Base-by-base conservation (phyloP, 2,888 invertebrate genomes). In the Tolmerus cingulatus region DNA sequence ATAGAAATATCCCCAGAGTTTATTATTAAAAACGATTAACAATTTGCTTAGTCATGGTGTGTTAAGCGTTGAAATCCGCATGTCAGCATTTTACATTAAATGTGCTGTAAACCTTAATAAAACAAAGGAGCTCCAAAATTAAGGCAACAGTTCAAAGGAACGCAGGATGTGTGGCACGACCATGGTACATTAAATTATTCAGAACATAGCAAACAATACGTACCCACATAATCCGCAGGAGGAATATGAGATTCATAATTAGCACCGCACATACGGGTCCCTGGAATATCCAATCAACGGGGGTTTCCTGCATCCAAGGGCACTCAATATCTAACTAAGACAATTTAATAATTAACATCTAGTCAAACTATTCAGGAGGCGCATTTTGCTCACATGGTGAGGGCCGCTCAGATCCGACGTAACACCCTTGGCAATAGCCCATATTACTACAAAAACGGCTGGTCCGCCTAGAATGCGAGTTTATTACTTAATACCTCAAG, bases 141-240 rank as follows among this genome's bases (percentile, higher is more conserved):
- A 66, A 23, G 66, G 66, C 19, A 23, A 19, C 7, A 66, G 9
- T 66, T 66, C 19, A 27, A 66, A 66, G 66, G 27, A 66, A 2
- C 51, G 51, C 51, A 51, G 27, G 66, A 66, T 66, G 12, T 66
- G 27, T 8, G 27, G 23, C 12, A 66, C 23, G 27, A 27, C 57
- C 19, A 66, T 19, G 23, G 27, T 27, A 2, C 12, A 66, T 66
- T 66, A 66, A 66, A 66, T 40, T 66, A 66, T 66, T 66, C 66
- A 66, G 27, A 23, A 9, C 12, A 66, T 66, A 27, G 23, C 23
- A 19, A 27, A 66, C 76, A 37, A 76, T 87, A 94, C 96, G 94
- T 90, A 97, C 97, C 96, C 97, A 97, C 96, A 98, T 97, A 90
- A 98, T 97, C 93, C 95, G 95, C 90, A 96, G 93, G 88, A 97